Evolutionary conservation across 2,888 invertebrate genomes (phyloP), one percentile per base, ranked within the genome.

Genomic region (Colostygia pectinataria): DNA sequence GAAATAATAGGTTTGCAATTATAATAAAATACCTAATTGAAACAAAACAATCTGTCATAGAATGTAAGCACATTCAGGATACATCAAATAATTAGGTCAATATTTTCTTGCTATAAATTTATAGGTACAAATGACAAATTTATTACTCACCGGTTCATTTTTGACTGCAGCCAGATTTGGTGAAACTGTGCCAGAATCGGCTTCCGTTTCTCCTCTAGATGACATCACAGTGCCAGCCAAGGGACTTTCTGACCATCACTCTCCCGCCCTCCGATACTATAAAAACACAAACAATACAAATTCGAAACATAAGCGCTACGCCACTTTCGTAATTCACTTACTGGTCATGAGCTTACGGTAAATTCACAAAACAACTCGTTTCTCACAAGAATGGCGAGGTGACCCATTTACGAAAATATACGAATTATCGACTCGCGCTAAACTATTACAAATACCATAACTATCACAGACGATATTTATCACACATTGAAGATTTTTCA

Each of bases 191-290:
- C 90, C 91, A 63, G 90, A 90, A 66, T 91, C 91, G 82, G 91
- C 90, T 83, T 91, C 91, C 72, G 90, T 90, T 86, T 90, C 91
- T 79, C 89, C 90, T 83, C 90, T 87, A 80, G 90, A 89, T 89
- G 91, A 91, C 91, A 91, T 91, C 89, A 90, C 91, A 89, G 83
- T 80, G 81, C 82, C 83, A 84, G 74, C 66, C 80, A 83, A 77
- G 77, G 77, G 75, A 74, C 81, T 77, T 74, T 74, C 80, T 83
- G 84, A 72, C 73, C 90, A 90, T 90, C 86, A 89, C 90, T 89
- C 83, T 84, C 84, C 86, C 86, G 83, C 85, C 83, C 77, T 75
- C 64, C 73, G 66, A 69, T 65, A 72, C 82, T 85, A 82, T 60
- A 65, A 77, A 77, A 82, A 83, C 73, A 74, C 65, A 71, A 71